These are phyloP conservation scores for Eidolon helvum DNA, from an alignment of 2,113 vertebrate species.

Conservation along the genomic window DNA sequence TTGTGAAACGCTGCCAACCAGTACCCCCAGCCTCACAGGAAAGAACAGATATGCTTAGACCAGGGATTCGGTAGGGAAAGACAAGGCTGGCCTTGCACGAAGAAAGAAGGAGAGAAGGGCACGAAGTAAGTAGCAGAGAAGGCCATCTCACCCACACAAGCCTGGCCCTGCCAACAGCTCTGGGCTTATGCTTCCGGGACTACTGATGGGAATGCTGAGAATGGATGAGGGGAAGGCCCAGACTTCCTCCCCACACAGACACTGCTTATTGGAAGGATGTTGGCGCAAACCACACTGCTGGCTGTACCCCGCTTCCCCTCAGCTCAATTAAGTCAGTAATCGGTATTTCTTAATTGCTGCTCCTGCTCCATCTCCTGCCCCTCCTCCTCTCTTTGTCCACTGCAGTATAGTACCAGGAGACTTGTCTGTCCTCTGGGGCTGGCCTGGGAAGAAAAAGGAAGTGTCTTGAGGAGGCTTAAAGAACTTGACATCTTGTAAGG, in stretches of 20 bases:
- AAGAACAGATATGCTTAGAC: neutral
- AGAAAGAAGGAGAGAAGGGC: neutral
- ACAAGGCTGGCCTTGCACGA: neutral
- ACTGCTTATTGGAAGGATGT: slow-evolving; percentile 76
- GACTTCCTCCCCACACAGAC: slow-evolving; percentile 71
- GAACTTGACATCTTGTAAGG: neutral
- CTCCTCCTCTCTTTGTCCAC: slow-evolving; percentile 53
- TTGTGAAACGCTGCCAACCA: slow-evolving; percentile 19
- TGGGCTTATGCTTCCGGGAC: slow-evolving; percentile 60
- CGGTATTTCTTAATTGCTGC: slow-evolving; percentile 72
- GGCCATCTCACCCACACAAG: slow-evolving; percentile 56
- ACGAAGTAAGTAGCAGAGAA: neutral
- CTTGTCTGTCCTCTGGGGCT: slow-evolving; percentile 41
- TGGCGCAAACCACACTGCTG: slow-evolving; percentile 63
- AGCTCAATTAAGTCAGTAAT: slow-evolving; percentile 73
- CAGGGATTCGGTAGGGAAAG: neutral
- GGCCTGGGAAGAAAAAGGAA: slow-evolving; percentile 28
- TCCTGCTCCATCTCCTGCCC: slow-evolving; percentile 51
- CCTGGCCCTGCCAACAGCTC: slow-evolving; percentile 53
- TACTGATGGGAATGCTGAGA: slow-evolving; percentile 73
- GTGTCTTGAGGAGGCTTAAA: neutral
- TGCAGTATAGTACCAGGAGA: slow-evolving; percentile 30
- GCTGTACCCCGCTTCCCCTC: slow-evolving; percentile 70
- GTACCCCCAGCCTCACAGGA: neutral
- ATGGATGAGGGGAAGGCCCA: slow-evolving; percentile 64